Evolutionary conservation across 2,888 invertebrate species (phyloP), one percentile per base, ranked within the genome.

Genomic region (Eremobia ochroleuca): DNA sequence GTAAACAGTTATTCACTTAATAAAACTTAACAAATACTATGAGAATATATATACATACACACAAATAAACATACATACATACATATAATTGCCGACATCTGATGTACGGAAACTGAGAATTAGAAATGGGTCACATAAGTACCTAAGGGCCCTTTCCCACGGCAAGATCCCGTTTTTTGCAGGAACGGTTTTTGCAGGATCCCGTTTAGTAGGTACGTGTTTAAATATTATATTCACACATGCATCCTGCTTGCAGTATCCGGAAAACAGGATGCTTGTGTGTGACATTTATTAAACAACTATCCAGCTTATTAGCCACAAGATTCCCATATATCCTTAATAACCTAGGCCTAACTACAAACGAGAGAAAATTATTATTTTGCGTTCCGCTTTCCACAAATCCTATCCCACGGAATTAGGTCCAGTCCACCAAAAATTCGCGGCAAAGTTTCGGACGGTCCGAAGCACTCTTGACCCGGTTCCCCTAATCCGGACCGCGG

Each of bases 401-500:
- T 78, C 82, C 75, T 34, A 75, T 78, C 28, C 70, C 52, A 46
- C 66, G 46, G 74, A 84, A 84, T 85, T 84, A 82, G 73, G 79
- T 73, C 64, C 73, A 55, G 86, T 86, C 61, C 70, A 66, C 79
- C 83, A 82, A 82, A 82, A 84, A 86, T 84, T 67, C 84, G 70
- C 43, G 70, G 65, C 52, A 82, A 84, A 82, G 43, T 86, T 85
- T 73, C 66, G 66, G 72, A 75, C 73, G 58, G n/a, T 73, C 49
- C 62, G 43, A 75, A 66, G 71, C 52, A 78, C 79, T 85, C 85
- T 79, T 83, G 86, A 86, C 79, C 85, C 65, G 55, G 76, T 85
- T 79, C 62, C 70, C 72, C 28, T 79, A 79, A 85, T 86, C 83
- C 73, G 71, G 59, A 61, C 58, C 79, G 64, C 69, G 78, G 59